A percentile compares a stretch with the other conserved stretches of the same genome.
Evolutionary conservation across 2,113 vertebrate species (phyloP).

Genomic region (Toxostoma redivivum): DNA sequence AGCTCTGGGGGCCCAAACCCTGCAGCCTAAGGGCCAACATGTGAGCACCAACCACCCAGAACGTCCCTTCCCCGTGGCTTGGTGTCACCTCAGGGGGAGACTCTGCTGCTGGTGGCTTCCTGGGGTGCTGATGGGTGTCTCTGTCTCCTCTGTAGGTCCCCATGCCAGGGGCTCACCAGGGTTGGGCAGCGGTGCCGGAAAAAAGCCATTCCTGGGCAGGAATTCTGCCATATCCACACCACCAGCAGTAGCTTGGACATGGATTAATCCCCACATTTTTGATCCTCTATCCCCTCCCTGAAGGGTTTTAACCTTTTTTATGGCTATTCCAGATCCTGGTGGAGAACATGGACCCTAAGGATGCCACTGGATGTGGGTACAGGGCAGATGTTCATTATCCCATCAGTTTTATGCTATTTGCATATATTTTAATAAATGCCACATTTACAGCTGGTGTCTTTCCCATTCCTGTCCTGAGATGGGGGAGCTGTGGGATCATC

Average conservation of each 20-base stretch:
- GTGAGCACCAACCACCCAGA: slow-evolving; percentile 8
- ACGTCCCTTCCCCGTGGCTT: too few relatives aligned
- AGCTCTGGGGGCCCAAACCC: not conserved
- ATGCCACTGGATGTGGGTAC: rapidly evolving
- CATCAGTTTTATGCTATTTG: not conserved
- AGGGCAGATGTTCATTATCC: not conserved
- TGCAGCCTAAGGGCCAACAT: slow-evolving; percentile 37
- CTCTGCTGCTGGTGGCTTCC: not conserved
- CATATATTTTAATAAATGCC: slow-evolving; percentile 31
- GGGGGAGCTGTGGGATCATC: not conserved
- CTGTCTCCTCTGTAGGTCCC: not conserved
- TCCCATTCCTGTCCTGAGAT: not conserved
- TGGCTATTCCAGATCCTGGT: not conserved
- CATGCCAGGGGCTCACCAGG: slow-evolving; percentile 75
- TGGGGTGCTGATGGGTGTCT: not conserved
- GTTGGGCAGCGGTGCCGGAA: slow-evolving; percentile 75
- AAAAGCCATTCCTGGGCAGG: slow-evolving; percentile 61
- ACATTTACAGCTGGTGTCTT: not conserved
- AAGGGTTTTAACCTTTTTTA: not conserved
- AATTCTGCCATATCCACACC: slow-evolving; percentile 77
- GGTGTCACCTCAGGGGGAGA: not conserved
- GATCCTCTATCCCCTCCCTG: not conserved
- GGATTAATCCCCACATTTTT: not conserved
- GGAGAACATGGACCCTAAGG: not conserved
- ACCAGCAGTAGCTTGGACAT: not conserved